phyloP scores from a whole-genome alignment of 2,113 vertebrate species.

The Solenodon paradoxus region DNA sequence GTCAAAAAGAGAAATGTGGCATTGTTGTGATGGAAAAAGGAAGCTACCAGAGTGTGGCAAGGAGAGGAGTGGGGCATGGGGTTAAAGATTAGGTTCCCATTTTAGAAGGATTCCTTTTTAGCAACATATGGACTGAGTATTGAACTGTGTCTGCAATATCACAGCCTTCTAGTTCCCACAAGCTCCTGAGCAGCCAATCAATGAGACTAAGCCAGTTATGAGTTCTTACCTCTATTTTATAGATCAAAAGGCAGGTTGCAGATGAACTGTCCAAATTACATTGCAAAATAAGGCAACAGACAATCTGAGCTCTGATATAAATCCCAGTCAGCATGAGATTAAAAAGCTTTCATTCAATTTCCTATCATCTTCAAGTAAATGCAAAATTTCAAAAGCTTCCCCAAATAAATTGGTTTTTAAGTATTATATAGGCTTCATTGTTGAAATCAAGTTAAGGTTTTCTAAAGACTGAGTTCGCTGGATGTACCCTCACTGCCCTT shows the following conservation, averaged over 20 bases:
- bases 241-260: constrained; percentile 45
- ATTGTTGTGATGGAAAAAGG: neutral
- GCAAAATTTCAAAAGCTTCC: constrained; percentile 55
- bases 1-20: neutral
- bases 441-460: neutral
- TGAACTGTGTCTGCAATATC: neutral
- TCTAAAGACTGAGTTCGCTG: neutral
- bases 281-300: constrained; percentile 25
- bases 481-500: neutral
- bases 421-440: neutral
- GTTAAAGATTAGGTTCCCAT: neutral
- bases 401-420: constrained; percentile 24
- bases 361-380: constrained; percentile 28
- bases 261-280: constrained; percentile 32
- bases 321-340: neutral
- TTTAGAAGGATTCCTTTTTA: neutral
- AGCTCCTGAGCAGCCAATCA: constrained; percentile 26
- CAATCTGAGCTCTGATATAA: neutral
- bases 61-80: too few relatives aligned
- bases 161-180: neutral
- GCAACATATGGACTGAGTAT: neutral
- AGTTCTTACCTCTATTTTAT: constrained; percentile 2
- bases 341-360: constrained; percentile 56
- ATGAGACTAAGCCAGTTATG: constrained; percentile 23
- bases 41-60: neutral